A percentile compares a stretch with the other conserved stretches of the same genome.
Conservation (phyloP, 2,797 vertebrate genomes). For the Muraenolepis orangiensis region DNA sequence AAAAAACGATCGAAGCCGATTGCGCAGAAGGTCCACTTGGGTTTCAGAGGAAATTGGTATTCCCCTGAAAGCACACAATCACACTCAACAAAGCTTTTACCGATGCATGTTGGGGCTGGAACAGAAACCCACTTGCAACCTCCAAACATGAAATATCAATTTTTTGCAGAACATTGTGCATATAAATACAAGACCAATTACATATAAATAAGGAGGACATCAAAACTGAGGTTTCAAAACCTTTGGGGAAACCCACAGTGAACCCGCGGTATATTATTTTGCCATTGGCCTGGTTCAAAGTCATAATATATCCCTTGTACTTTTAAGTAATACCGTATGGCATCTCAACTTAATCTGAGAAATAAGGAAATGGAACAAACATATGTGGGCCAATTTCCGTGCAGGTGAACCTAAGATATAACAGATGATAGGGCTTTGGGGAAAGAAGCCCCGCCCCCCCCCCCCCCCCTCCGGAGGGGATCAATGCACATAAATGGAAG, state of each 20-base stretch:
- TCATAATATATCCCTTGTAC: background rate
- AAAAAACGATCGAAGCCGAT: background rate
- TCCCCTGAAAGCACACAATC: background rate
- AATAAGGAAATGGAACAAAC: background rate
- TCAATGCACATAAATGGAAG: conserved; percentile 79
- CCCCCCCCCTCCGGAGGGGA: conserved; percentile 64
- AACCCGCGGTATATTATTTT: background rate
- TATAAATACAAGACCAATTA: background rate
- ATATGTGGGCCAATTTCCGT: conserved; percentile 33
- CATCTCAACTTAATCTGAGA: background rate
- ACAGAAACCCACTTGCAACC: background rate
- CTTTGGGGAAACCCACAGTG: background rate
- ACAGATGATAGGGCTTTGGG: conserved; percentile 65
- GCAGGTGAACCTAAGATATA: conserved; percentile 72
- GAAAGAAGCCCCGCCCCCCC: conserved; percentile 57
- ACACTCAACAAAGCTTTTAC: background rate
- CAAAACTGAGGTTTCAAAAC: background rate
- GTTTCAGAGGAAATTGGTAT: background rate
- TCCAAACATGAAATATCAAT: background rate
- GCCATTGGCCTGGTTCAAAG: background rate
- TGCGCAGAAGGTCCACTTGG: background rate
- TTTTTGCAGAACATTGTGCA: background rate
- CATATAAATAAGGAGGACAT: background rate
- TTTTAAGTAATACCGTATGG: background rate
- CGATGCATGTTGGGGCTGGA: background rate